phyloP scores from a whole-genome alignment of 2,797 vertebrate species.

The Sebastes minor region DNA sequence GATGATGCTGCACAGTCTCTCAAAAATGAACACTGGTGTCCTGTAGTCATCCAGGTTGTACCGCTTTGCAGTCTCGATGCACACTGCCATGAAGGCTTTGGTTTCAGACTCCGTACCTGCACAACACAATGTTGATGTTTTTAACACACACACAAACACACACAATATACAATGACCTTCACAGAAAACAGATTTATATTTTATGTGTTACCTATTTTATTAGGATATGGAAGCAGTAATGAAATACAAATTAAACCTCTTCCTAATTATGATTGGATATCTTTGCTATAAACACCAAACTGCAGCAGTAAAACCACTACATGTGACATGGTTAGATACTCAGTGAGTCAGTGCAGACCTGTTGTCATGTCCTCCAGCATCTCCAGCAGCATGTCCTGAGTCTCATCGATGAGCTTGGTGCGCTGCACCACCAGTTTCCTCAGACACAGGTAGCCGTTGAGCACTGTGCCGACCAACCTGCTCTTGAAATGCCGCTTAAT shows the following conservation, averaged over 20 bases:
- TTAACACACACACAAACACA: not conserved
- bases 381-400: conserved; percentile 98
- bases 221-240: not conserved
- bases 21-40: conserved; percentile 98
- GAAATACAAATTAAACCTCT: not conserved
- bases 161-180: not conserved
- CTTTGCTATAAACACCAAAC: not conserved
- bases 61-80: conserved; percentile 98
- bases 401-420: conserved; percentile 98
- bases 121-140: not conserved
- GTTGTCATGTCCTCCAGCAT: conserved; percentile 99
- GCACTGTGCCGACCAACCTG: conserved; percentile 95
- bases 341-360: conserved; percentile 76
- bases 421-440: conserved; percentile 97
- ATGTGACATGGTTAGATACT: not conserved
- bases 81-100: conserved; percentile 99
- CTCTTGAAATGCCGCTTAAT: conserved; percentile 99
- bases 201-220: not conserved
- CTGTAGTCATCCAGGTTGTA: conserved; percentile 98
- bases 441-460: conserved; percentile 96
- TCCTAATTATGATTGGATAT: not conserved
- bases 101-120: conserved; percentile 98
- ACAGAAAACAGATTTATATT: not conserved
- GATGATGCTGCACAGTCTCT: conserved; percentile 98
- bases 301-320: not conserved